phyloP scores from a whole-genome alignment of 2,113 vertebrate species.

The Tringa solitaria region DNA sequence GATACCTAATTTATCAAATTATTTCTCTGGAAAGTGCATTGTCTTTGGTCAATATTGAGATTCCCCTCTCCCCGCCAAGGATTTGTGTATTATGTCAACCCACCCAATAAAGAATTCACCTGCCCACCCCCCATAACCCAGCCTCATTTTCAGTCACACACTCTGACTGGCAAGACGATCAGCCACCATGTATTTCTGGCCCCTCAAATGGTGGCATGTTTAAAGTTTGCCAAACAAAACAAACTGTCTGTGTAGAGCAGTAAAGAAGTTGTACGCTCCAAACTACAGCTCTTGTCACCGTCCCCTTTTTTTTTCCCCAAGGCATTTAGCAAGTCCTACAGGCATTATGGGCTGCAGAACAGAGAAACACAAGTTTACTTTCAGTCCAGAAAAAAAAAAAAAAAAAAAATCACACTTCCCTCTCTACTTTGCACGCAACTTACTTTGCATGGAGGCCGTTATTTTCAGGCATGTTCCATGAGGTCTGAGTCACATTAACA shows the following conservation, averaged over 20 bases:
- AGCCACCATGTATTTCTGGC: background rate
- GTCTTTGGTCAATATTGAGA: background rate
- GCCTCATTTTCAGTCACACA: background rate
- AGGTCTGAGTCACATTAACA: constrained; percentile 76
- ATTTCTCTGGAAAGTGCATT: background rate
- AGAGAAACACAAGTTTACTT: background rate
- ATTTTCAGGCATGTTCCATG: constrained; percentile 91
- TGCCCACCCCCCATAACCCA: background rate
- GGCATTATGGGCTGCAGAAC: background rate
- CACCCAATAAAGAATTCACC: background rate
- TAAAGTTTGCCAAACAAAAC: background rate
- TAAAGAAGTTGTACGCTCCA: background rate
- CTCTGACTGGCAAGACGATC: background rate
- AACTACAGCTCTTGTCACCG: background rate
- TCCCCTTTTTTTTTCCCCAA: background rate
- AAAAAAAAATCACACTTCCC: background rate
- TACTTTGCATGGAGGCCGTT: constrained; percentile 89
- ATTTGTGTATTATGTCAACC: background rate
- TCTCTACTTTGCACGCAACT: background rate
- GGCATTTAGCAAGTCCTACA: background rate
- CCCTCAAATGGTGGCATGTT: background rate
- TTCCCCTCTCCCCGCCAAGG: background rate
- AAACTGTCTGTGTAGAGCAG: background rate
- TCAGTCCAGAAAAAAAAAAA: background rate
- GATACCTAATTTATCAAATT: background rate